A percentile compares a stretch with the other conserved stretches of the same genome.
Conservation (phyloP, 1,140 invertebrate species). For the Drosophila kohkoa region DNA sequence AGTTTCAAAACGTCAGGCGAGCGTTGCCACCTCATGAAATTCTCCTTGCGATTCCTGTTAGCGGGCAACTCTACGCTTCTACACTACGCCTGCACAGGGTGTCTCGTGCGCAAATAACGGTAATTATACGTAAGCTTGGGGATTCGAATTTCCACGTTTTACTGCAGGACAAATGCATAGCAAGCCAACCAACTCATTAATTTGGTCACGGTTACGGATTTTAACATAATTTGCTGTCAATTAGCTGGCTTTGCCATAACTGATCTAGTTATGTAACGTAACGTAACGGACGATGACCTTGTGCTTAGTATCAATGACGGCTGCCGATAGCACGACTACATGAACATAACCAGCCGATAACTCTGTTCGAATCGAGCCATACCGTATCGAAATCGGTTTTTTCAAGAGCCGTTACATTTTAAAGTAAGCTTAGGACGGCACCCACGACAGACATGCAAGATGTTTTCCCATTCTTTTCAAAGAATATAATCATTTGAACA, state of each 20-base stretch:
- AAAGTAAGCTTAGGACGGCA: too few species aligned
- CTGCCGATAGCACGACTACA: neutral
- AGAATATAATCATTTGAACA: too few species aligned
- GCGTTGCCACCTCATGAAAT: conserved; percentile 26
- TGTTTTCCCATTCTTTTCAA: too few species aligned
- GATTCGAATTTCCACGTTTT: neutral
- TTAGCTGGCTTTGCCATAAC: too few species aligned
- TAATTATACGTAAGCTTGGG: neutral
- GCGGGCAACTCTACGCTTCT: neutral
- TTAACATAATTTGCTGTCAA: too few species aligned
- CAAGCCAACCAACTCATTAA: neutral
- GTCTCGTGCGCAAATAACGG: neutral
- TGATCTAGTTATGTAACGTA: neutral
- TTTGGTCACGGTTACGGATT: too few species aligned
- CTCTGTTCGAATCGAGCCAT: too few species aligned
- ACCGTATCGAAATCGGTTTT: too few species aligned
- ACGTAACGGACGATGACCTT: neutral
- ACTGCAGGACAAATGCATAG: neutral
- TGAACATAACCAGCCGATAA: too few species aligned
- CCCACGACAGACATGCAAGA: too few species aligned
- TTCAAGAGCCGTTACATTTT: too few species aligned
- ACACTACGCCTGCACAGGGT: neutral
- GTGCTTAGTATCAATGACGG: neutral
- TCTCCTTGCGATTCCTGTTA: neutral
- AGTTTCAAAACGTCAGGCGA: conserved; percentile 47